These are phyloP conservation scores for Chalcis sispes DNA, from an alignment of 2,888 invertebrate species.

Conservation along the genomic window DNA sequence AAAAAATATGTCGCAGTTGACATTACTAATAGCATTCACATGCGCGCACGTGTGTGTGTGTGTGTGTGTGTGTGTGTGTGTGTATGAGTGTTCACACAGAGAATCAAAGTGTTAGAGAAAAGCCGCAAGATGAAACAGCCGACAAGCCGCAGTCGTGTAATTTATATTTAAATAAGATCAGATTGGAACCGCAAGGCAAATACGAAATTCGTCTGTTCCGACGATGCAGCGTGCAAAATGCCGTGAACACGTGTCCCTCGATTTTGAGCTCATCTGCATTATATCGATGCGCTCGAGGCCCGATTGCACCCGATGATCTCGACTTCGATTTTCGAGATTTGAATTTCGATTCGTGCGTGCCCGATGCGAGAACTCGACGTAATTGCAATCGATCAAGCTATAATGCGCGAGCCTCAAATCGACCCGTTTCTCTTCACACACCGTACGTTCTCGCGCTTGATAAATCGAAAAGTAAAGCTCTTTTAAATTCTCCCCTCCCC, in stretches of 20 bases:
- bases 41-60: too few relatives aligned
- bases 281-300: slow-evolving; percentile 11
- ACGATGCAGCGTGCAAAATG: slow-evolving; percentile 34
- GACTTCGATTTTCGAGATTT: slow-evolving; percentile 59
- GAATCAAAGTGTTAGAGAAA: slow-evolving; percentile 51
- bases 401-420: slow-evolving; percentile 28
- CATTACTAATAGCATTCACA: too few relatives aligned
- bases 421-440: not conserved
- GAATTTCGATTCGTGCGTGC: slow-evolving; percentile 64
- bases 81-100: too few relatives aligned
- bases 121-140: slow-evolving; percentile 59
- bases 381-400: slow-evolving; percentile 57
- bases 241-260: slow-evolving; percentile 19
- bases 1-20: too few relatives aligned
- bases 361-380: slow-evolving; percentile 46
- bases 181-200: slow-evolving; percentile 74
- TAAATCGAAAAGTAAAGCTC: slow-evolving; percentile 44
- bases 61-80: too few relatives aligned
- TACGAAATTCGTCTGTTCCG: slow-evolving; percentile 64
- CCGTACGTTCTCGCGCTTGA: not conserved
- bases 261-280: slow-evolving; percentile 33
- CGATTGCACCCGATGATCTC: slow-evolving; percentile 45
- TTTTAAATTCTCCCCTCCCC: too few relatives aligned
- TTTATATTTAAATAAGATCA: slow-evolving; percentile 75
- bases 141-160: slow-evolving; percentile 64